These are phyloP conservation scores for Craniophora ligustri DNA, from an alignment of 2,888 invertebrate species.

Conservation along the genomic window DNA sequence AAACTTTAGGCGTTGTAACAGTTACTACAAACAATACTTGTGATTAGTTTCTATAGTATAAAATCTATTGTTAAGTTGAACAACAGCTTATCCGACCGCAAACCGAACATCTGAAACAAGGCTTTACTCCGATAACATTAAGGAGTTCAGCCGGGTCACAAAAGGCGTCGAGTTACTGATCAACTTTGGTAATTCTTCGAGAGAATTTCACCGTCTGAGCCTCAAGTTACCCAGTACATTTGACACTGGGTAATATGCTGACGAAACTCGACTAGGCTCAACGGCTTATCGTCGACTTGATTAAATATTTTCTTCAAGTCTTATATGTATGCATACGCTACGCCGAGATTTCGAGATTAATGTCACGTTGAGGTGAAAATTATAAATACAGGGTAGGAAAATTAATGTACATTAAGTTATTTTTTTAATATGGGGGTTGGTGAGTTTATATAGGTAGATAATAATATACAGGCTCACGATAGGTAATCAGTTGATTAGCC, in stretches of 20 bases:
- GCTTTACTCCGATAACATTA: constrained; percentile 17
- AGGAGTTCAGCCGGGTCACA: constrained; percentile 25
- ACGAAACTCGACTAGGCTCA: constrained; percentile 58
- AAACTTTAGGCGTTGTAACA: too few species aligned
- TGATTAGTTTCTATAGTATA: too few species aligned
- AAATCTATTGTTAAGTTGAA: background rate
- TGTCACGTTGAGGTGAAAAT: background rate
- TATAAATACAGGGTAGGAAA: background rate
- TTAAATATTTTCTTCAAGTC: constrained; percentile 56
- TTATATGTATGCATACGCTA: constrained; percentile 15
- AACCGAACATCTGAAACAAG: background rate
- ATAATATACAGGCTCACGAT: too few species aligned
- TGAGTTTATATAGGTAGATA: too few species aligned
- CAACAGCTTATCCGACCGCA: constrained; percentile 12
- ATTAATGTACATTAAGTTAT: too few species aligned
- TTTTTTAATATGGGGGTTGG: too few species aligned
- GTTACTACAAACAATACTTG: too few species aligned
- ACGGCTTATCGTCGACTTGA: constrained; percentile 53
- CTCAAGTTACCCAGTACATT: constrained; percentile 59
- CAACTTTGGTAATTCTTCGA: constrained; percentile 41
- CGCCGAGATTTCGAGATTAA: constrained; percentile 30
- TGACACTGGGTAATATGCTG: constrained; percentile 57
- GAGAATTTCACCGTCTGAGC: constrained; percentile 42
- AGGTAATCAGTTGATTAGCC: too few species aligned
- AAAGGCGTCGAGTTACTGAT: constrained; percentile 45